Conservation (phyloP, 2,797 vertebrate genomes). For the Crax fasciolata region DNA sequence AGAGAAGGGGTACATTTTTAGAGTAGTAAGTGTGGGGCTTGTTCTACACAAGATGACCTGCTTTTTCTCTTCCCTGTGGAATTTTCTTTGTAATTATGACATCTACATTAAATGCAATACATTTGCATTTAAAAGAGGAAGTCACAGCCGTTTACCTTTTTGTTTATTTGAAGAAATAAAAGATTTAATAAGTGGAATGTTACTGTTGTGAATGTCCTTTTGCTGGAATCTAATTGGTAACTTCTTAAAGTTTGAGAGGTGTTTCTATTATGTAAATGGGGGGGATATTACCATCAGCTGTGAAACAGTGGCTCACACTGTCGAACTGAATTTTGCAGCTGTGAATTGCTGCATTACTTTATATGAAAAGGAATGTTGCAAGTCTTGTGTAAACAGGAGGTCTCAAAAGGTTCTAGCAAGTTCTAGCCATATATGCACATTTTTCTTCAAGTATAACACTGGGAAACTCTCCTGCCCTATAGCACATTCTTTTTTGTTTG, state of each 20-base stretch:
- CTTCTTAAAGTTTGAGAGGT: neutral
- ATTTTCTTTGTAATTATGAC: neutral
- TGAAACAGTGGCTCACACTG: neutral
- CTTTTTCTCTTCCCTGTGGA: neutral
- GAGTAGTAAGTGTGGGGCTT: neutral
- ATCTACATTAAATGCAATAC: neutral
- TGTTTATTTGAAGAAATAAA: constrained; percentile 31
- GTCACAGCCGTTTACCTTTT: neutral
- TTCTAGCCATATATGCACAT: neutral
- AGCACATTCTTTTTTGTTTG: neutral
- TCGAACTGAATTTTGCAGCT: neutral
- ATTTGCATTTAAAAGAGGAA: neutral
- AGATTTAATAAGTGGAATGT: neutral
- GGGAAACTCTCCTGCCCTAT: neutral
- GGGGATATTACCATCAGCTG: neutral
- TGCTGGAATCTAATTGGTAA: neutral
- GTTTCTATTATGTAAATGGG: neutral
- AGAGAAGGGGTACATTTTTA: neutral
- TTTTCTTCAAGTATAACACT: neutral
- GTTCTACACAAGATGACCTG: neutral
- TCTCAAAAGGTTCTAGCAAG: neutral
- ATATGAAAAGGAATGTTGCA: neutral
- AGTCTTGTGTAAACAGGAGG: neutral
- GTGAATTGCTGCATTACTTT: neutral
- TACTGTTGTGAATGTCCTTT: neutral